Evolutionary conservation across 2,888 invertebrate genomes (phyloP).

Genomic region (Molorchus minor): DNA sequence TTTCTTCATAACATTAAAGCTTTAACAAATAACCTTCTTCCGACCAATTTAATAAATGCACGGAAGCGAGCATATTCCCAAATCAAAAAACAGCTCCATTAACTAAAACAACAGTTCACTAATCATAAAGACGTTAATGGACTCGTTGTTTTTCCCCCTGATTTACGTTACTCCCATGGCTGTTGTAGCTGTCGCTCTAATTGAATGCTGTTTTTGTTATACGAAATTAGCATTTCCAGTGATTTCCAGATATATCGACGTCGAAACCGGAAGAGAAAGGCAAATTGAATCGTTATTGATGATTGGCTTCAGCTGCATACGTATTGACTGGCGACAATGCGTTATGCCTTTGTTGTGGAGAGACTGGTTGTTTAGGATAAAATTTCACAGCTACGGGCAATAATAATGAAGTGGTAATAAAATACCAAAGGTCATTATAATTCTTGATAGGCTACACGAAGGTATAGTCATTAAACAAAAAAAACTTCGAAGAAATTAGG

Average conservation of each 20-base stretch:
- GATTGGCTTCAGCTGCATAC: constrained; percentile 25
- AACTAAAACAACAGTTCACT: constrained; percentile 34
- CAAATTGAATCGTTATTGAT: constrained; percentile 47
- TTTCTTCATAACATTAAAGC: too few species aligned
- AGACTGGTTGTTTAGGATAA: too few species aligned
- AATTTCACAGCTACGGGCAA: too few species aligned
- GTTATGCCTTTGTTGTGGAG: neutral
- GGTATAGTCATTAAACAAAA: too few species aligned
- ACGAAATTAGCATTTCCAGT: constrained; percentile 52
- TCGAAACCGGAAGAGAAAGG: constrained; percentile 26
- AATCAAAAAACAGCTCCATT: constrained; percentile 30
- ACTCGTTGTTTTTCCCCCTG: constrained; percentile 39
- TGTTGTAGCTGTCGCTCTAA: constrained; percentile 50
- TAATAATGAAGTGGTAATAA: too few species aligned
- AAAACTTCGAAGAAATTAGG: neutral
- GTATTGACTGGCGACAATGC: constrained; percentile 11
- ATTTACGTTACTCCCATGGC: constrained; percentile 51
- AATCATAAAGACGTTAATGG: constrained; percentile 44
- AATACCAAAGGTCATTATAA: too few species aligned
- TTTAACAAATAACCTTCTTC: too few species aligned
- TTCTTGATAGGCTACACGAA: too few species aligned
- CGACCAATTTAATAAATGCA: too few species aligned
- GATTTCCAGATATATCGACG: constrained; percentile 36
- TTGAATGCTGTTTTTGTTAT: constrained; percentile 55
- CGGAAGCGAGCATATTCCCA: too few species aligned